phyloP scores from a whole-genome alignment of 2,797 vertebrate species.

The Prionace glauca region DNA sequence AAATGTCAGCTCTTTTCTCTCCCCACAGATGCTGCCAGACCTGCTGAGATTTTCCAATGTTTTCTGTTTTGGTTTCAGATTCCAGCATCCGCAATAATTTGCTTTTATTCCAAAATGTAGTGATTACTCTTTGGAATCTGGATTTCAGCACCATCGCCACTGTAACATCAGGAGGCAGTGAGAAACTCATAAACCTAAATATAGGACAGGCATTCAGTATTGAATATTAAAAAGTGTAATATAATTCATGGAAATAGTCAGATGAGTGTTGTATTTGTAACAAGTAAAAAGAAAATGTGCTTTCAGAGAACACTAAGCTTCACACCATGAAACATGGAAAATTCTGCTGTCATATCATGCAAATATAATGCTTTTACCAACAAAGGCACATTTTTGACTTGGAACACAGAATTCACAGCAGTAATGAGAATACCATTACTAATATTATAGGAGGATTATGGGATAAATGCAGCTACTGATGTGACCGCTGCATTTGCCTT shows the following conservation, averaged over 20 bases:
- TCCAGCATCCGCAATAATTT: no score
- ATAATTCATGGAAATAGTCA: no score
- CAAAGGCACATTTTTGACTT: background rate
- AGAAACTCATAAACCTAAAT: background rate
- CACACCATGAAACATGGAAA: background rate
- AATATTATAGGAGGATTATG: background rate
- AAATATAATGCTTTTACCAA: background rate
- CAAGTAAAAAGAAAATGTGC: no score
- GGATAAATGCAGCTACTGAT: background rate
- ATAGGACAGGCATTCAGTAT: no score
- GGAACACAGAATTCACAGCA: background rate
- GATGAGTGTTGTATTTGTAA: no score
- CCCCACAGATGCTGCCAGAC: no score
- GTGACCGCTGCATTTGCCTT: background rate
- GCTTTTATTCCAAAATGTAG: no score
- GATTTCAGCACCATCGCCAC: background rate
- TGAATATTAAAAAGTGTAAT: no score
- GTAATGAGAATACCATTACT: background rate
- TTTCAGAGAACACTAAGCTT: background rate
- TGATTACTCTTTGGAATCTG: background rate
- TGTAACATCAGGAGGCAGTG: background rate
- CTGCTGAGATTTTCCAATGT: no score
- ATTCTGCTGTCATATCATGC: background rate
- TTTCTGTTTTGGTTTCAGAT: no score
- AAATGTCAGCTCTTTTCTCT: no score